These are phyloP conservation scores for Psilanteris sp. DNA, from an alignment of 1,140 invertebrate species.

Conservation along the genomic window DNA sequence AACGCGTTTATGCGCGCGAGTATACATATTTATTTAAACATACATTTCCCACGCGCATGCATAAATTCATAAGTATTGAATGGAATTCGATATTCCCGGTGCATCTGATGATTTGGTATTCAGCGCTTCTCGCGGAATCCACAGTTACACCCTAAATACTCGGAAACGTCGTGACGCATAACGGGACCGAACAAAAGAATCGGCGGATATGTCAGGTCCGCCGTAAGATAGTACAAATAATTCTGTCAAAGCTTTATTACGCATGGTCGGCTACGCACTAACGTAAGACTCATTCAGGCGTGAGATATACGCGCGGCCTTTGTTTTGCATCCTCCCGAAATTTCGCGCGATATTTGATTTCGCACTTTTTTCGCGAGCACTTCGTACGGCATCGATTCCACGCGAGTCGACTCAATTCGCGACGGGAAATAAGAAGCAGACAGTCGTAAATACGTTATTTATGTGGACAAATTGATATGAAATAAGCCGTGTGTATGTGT, in stretches of 20 bases:
- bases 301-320: slow-evolving; percentile 44
- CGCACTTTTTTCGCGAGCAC: background rate
- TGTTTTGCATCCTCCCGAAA: slow-evolving; percentile 43
- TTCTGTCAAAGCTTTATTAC: slow-evolving; percentile 64
- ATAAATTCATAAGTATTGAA: slow-evolving; percentile 62
- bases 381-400: no score
- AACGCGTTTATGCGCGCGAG: slow-evolving; percentile 8
- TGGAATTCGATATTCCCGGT: slow-evolving; percentile 59
- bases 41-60: slow-evolving; percentile 54
- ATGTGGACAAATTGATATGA: no score
- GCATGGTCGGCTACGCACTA: slow-evolving; percentile 46
- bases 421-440: no score
- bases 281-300: slow-evolving; percentile 41
- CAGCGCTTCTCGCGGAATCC: slow-evolving; percentile 60
- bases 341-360: slow-evolving; percentile 1
- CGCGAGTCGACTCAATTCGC: no score
- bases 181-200: slow-evolving; percentile 65
- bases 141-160: slow-evolving; percentile 66
- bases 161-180: slow-evolving; percentile 64
- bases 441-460: no score
- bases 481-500: no score
- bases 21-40: slow-evolving; percentile 50
- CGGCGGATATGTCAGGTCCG: slow-evolving; percentile 61
- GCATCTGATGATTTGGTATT: slow-evolving; percentile 57
- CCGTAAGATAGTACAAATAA: slow-evolving; percentile 65